Base-by-base conservation (phyloP, 2,797 vertebrate genomes). In the Ibycter americanus region DNA sequence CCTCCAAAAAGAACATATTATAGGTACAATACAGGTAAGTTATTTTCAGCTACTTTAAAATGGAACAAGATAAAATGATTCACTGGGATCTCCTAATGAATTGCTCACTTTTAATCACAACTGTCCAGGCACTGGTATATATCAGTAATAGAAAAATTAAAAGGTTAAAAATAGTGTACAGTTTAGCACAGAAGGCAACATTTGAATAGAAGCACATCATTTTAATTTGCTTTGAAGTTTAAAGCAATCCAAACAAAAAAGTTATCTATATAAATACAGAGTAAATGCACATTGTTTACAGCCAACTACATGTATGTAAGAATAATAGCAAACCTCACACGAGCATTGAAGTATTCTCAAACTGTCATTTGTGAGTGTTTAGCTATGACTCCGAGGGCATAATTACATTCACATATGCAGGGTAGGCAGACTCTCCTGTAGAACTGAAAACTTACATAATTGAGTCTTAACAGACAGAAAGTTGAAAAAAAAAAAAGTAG, bases 231-330 rank as follows among this genome's bases (percentile, higher is more conserved):
- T 97, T 93, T 91, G 70, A 97, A 96, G 66, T 97, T 97, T 94
- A 97, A 97, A 96, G 97, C 94, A 97, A 95, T 96, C 90, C 95
- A 97, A 97, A 98, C 94, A 96, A 95, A 96, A 91, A 96, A 93
- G 67, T 94, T 92, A 92, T 86, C 96, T 90, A 93, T 93, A 98
- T 97, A 98, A 98, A 98, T 97, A 98, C 94, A 97, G 96, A 97
- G 51, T 93, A 98, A 97, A 98, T 92, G 97, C 97, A 98, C 93
- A 94, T 73, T 95, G 94, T 97, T 98, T 97, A 98, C 93, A 98
- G 97, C 93, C 93, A 97, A 81, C 78, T 97, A 98, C 93, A 97
- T 51, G 71, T 95, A 97, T 72, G 90, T 74, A 96, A 97, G 87
- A 97, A 96, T 76, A 93, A 96, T 15, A 98, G 96, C 91, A 95